These are phyloP conservation scores for Triplophysa bombifrons DNA, from an alignment of 2,797 vertebrate genomes.

Conservation along the genomic window DNA sequence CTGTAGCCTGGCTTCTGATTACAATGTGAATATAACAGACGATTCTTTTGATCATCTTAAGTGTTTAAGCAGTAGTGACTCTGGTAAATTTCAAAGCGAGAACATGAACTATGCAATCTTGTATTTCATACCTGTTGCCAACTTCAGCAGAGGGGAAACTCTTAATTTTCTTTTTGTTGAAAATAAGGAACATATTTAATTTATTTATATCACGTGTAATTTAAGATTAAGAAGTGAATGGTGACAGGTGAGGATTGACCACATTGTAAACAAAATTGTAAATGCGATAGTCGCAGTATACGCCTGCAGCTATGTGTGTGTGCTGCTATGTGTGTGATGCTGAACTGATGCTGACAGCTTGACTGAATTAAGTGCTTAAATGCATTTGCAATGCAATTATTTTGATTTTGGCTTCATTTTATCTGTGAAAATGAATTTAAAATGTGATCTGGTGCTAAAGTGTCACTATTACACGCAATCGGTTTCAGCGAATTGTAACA, in stretches of 20 bases:
- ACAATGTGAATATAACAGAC: background rate
- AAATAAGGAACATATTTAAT: background rate
- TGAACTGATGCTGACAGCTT: background rate
- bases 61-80: background rate
- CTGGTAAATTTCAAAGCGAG: background rate
- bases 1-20: background rate
- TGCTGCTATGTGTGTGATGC: background rate
- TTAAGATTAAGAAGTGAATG: background rate
- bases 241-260: background rate
- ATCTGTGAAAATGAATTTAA: constrained; percentile 11
- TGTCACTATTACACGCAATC: background rate
- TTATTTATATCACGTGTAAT: background rate
- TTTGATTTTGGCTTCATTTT: constrained; percentile 8
- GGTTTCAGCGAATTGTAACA: background rate
- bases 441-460: background rate
- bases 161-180: background rate
- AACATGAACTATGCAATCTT: too few relatives aligned
- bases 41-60: background rate
- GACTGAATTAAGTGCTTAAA: constrained; percentile 4
- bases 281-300: background rate
- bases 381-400: constrained; percentile 5
- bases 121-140: background rate
- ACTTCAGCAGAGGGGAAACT: background rate
- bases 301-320: background rate
- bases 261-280: background rate